A percentile compares a stretch with the other conserved stretches of the same genome.
Evolutionary conservation across 2,797 vertebrate species (phyloP).

Genomic region (Trachurus trachurus): DNA sequence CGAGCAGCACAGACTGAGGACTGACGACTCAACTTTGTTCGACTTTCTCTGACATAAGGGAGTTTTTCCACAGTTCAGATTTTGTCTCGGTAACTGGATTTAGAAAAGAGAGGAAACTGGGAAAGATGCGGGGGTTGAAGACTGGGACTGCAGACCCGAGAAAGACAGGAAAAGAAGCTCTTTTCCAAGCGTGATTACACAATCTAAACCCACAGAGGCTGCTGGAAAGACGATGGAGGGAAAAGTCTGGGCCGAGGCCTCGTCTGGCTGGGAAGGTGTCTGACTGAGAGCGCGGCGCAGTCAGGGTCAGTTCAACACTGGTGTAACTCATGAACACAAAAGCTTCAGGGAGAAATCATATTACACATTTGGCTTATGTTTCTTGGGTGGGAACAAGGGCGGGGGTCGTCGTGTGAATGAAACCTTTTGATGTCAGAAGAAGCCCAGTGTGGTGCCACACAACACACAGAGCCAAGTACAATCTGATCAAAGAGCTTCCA

Average conservation of each 20-base stretch:
- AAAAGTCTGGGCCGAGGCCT: constrained; percentile 62
- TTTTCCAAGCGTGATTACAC: constrained; percentile 75
- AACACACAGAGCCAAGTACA: constrained; percentile 20
- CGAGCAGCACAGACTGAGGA: constrained; percentile 24
- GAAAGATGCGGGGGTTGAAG: constrained; percentile 67
- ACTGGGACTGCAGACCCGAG: constrained; percentile 63
- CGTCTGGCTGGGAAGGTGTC: constrained; percentile 59
- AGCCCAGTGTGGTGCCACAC: constrained; percentile 18
- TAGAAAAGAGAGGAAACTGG: constrained; percentile 60
- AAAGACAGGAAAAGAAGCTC: constrained; percentile 42
- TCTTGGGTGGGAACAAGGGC: constrained; percentile 6
- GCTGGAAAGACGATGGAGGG: constrained; percentile 57
- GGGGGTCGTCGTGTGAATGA: constrained; percentile 37
- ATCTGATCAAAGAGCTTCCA: background rate
- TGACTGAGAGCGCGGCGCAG: constrained; percentile 39
- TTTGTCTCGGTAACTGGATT: constrained; percentile 39
- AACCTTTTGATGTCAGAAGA: constrained; percentile 39
- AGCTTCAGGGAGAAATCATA: constrained; percentile 32
- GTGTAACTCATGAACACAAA: constrained; percentile 35
- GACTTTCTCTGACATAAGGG: constrained; percentile 40
- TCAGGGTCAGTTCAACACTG: constrained; percentile 33
- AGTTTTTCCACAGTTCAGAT: constrained; percentile 46
- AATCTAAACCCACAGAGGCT: constrained; percentile 71
- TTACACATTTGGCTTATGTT: constrained; percentile 41
- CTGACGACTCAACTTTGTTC: constrained; percentile 26